These are phyloP conservation scores for Bucorvus abyssinicus DNA, from an alignment of 2,797 vertebrate species.

Conservation along the genomic window DNA sequence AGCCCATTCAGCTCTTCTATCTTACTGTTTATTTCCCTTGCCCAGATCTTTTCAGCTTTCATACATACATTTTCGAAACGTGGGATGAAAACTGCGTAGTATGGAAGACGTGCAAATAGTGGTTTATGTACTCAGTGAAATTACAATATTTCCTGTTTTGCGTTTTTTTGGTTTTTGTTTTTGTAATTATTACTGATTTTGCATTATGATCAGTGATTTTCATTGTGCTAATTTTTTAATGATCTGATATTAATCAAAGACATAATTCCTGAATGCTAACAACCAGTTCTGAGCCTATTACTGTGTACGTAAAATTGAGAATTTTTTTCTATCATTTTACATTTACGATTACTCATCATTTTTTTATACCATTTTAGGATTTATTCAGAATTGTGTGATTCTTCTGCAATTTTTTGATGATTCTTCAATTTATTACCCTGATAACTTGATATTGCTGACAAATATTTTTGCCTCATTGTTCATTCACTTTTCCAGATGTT, in stretches of 20 bases:
- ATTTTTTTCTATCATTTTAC: not conserved
- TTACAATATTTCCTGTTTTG: fast-evolving
- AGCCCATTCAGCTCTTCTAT: not conserved
- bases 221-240: not conserved
- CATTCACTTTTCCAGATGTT: not conserved
- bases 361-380: not conserved
- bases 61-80: not conserved
- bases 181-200: not conserved
- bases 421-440: not conserved
- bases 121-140: not conserved
- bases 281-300: not conserved
- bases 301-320: not conserved
- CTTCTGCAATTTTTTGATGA: not conserved
- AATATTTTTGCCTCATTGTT: not conserved
- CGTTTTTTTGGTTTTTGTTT: not conserved
- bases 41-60: not conserved
- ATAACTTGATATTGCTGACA: not conserved
- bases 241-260: not conserved
- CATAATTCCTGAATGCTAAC: not conserved
- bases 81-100: not conserved
- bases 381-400: not conserved
- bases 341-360: not conserved
- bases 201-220: not conserved
- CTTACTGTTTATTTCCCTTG: not conserved
- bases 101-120: not conserved